phyloP scores from a whole-genome alignment of 1,140 invertebrate species.

The Bombus waltoni region DNA sequence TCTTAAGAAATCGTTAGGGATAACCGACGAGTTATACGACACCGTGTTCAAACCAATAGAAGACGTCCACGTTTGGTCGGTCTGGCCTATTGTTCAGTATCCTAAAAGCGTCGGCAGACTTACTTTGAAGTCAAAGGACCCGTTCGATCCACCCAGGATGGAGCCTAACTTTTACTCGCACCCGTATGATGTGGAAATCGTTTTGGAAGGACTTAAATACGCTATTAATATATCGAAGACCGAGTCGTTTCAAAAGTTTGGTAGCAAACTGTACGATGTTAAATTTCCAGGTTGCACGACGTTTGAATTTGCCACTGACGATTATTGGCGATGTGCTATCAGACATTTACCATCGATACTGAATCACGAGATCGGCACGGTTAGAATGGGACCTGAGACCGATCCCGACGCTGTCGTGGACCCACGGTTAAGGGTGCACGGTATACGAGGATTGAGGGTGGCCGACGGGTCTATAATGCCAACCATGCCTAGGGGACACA shows the following conservation, averaged over 20 bases:
- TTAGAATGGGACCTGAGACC: slow-evolving; percentile 88
- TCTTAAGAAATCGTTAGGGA: slow-evolving; percentile 83
- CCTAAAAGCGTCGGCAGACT: slow-evolving; percentile 89
- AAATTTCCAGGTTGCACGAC: slow-evolving; percentile 85
- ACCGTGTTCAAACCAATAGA: slow-evolving; percentile 84
- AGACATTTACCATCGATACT: slow-evolving; percentile 85
- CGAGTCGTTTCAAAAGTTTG: slow-evolving; percentile 85
- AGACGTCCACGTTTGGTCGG: slow-evolving; percentile 85
- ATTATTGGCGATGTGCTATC: slow-evolving; percentile 90
- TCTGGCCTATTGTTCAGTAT: slow-evolving; percentile 88
- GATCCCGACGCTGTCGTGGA: slow-evolving; percentile 90
- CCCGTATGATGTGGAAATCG: slow-evolving; percentile 86
- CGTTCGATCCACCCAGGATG: slow-evolving; percentile 88
- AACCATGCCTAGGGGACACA: slow-evolving; percentile 87
- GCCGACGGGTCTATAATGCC: slow-evolving; percentile 91
- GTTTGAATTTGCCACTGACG: slow-evolving; percentile 84
- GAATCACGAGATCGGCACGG: slow-evolving; percentile 88
- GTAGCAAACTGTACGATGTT: slow-evolving; percentile 82
- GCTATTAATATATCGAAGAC: slow-evolving; percentile 85
- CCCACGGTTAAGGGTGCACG: slow-evolving; percentile 87
- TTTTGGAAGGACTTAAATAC: slow-evolving; percentile 87
- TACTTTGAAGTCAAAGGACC: slow-evolving; percentile 87
- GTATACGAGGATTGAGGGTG: slow-evolving; percentile 87
- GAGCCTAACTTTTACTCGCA: slow-evolving; percentile 89
- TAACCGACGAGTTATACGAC: slow-evolving; percentile 85